These are phyloP conservation scores for Epizoanthus illoricatus DNA, from an alignment of 92 coral and sea anemone species.

Conservation along the genomic window DNA sequence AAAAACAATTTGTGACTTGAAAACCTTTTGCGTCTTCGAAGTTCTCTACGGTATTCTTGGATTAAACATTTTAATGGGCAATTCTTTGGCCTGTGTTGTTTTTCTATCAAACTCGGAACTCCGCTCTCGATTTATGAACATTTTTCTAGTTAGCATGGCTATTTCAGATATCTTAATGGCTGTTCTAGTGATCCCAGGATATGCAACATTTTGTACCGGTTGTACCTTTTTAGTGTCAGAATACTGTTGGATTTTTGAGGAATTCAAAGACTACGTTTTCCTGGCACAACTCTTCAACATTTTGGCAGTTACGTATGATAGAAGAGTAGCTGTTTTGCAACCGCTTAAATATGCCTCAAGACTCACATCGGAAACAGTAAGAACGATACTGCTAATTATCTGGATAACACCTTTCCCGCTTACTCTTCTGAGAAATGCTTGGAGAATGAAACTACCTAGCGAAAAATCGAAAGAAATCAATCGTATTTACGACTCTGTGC, in stretches of 20 bases:
- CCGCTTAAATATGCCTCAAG: no score
- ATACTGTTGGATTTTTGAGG: no score
- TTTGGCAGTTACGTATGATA: no score
- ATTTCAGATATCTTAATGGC: constrained; percentile 49
- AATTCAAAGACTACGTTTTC: no score
- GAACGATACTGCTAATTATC: constrained; percentile 22
- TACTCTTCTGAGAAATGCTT: constrained; percentile 32
- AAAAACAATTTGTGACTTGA: no score
- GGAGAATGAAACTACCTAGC: constrained; percentile 31
- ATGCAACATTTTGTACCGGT: constrained; percentile 45
- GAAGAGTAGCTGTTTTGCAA: no score
- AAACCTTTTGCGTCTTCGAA: no score
- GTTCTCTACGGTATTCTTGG: constrained; percentile 51
- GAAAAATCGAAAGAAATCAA: constrained; percentile 12
- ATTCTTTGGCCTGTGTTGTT: constrained; percentile 46
- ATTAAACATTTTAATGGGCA: constrained; percentile 47
- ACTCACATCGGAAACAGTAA: constrained; percentile 30
- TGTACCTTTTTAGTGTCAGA: no score
- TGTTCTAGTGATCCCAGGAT: constrained; percentile 57
- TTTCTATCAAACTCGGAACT: constrained; percentile 39
- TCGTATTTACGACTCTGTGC: constrained; percentile 41
- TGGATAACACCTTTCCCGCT: constrained; percentile 50
- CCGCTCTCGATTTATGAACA: constrained; percentile 50
- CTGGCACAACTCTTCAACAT: no score
- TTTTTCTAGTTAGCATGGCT: constrained; percentile 59